These are phyloP conservation scores for Aldabrachelys gigantea DNA, from an alignment of 2,113 vertebrate species.

Conservation along the genomic window DNA sequence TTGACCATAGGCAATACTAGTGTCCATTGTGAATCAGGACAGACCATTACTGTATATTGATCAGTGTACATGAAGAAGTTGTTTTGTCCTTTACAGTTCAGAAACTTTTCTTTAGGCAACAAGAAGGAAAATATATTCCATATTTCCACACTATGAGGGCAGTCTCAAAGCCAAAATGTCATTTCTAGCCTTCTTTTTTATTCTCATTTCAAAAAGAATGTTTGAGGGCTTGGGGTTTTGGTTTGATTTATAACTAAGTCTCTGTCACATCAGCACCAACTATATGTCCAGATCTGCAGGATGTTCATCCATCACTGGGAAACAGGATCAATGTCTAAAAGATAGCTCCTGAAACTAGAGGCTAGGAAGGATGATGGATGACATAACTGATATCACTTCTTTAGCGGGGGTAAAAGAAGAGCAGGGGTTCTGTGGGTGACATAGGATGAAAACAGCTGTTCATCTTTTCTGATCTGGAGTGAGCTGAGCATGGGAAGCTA, in stretches of 20 bases:
- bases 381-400: neutral
- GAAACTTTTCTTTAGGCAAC: neutral
- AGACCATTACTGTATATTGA: neutral
- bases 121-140: neutral
- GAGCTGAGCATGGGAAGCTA: neutral
- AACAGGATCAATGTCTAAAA: neutral
- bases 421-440: neutral
- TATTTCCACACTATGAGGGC: neutral
- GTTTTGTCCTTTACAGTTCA: constrained; percentile 21
- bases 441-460: neutral
- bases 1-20: neutral
- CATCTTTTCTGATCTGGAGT: neutral
- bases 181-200: constrained; percentile 4
- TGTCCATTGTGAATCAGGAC: neutral
- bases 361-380: neutral
- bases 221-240: fast-evolving
- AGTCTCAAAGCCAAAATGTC: constrained; percentile 13
- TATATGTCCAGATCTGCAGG: neutral
- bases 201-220: neutral
- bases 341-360: neutral
- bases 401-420: neutral
- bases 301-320: neutral
- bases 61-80: neutral
- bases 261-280: neutral
- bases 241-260: neutral